Percentiles rank a stretch among this genome's conserved stretches.
phyloP scores from a whole-genome alignment of 2,888 invertebrate genomes.

The Argyra leucocephala region DNA sequence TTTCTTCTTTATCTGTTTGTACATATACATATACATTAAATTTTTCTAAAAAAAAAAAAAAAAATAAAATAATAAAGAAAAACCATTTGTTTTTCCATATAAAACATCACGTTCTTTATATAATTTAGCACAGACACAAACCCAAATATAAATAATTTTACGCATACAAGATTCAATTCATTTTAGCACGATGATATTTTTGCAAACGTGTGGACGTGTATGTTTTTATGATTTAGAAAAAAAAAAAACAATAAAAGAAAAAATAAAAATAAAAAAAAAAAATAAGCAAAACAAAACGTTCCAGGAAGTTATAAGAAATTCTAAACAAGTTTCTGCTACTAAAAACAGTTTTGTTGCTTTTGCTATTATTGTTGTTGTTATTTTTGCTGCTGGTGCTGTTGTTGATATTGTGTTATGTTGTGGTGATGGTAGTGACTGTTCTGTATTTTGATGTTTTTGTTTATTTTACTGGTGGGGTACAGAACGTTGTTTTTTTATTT shows the following conservation, averaged over 20 bases:
- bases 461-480: not conserved
- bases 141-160: not conserved
- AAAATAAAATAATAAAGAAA: too few species aligned
- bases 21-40: too few species aligned
- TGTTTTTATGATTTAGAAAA: not conserved
- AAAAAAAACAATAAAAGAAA: not conserved
- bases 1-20: too few species aligned
- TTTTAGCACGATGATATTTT: not conserved
- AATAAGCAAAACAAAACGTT: not conserved
- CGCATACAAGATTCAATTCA: not conserved
- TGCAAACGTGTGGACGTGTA: not conserved
- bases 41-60: too few species aligned
- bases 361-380: not conserved
- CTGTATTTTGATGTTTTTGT: not conserved
- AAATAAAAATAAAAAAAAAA: not conserved
- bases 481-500: not conserved
- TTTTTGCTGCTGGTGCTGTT: too few species aligned
- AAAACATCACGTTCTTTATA: too few species aligned
- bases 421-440: not conserved
- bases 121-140: not conserved
- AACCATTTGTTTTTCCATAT: too few species aligned
- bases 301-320: constrained; percentile 6
- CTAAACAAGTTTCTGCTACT: not conserved
- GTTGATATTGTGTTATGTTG: not conserved
- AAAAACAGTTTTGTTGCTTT: not conserved